Percentiles rank a stretch among this genome's conserved stretches.
Evolutionary conservation across 2,113 vertebrate genomes (phyloP).

Genomic region (Oriolus oriolus): DNA sequence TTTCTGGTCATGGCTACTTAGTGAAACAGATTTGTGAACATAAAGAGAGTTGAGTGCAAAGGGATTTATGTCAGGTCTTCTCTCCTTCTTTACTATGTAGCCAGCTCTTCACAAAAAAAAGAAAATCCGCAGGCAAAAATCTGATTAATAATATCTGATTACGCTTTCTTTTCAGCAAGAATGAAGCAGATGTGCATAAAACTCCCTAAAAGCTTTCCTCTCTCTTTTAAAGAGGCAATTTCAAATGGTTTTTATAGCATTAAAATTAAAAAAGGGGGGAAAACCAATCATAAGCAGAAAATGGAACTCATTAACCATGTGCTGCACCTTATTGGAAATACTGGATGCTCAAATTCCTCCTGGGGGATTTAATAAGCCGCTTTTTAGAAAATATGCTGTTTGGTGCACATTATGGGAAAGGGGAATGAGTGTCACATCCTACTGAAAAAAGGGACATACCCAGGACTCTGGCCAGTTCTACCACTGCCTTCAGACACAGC

Average conservation of each 20-base stretch:
- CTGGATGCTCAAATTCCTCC: not conserved
- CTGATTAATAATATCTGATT: not conserved
- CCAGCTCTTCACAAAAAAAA: not conserved
- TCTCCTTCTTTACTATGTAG: not conserved
- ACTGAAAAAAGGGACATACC: not conserved
- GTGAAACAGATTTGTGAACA: not conserved
- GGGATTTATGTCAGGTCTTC: not conserved
- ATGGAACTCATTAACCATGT: not conserved
- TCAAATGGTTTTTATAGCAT: not conserved
- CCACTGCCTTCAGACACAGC: not conserved
- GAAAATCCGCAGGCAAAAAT: not conserved
- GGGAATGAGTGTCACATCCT: not conserved
- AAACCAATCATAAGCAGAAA: not conserved
- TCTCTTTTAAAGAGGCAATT: not conserved
- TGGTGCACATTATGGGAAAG: not conserved
- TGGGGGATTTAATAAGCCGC: not conserved
- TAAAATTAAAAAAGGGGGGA: not conserved
- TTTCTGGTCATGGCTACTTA: not conserved
- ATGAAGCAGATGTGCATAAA: not conserved
- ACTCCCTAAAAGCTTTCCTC: not conserved
- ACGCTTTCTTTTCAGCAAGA: not conserved
- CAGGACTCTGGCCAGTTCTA: not conserved
- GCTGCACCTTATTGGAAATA: not conserved
- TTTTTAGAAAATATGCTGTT: not conserved
- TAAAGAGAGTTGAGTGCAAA: not conserved